Percentiles rank a stretch among this genome's conserved stretches.
Evolutionary conservation across 2,888 invertebrate genomes (phyloP).

Genomic region (Limenitis camilla): DNA sequence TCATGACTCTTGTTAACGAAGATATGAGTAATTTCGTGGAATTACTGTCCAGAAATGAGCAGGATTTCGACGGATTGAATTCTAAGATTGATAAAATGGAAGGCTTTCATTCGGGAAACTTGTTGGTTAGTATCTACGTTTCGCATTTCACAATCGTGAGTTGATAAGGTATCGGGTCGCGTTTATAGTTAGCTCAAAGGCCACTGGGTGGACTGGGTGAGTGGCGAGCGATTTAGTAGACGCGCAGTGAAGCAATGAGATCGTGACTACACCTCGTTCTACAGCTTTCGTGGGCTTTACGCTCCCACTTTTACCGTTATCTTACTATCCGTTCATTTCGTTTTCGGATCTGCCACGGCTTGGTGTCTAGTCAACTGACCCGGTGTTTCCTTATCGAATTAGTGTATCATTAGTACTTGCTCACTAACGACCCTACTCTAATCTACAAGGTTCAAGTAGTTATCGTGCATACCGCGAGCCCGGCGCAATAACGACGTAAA

Average conservation of each 20-base stretch:
- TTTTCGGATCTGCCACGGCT: conserved; percentile 55
- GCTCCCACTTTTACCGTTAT: conserved; percentile 71
- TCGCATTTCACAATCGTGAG: conserved; percentile 32
- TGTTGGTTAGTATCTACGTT: conserved; percentile 52
- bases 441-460: conserved; percentile 17
- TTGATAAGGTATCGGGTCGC: conserved; percentile 48
- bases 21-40: conserved; percentile 63
- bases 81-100: conserved; percentile 55
- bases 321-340: conserved; percentile 56
- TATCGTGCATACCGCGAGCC: conserved; percentile 33
- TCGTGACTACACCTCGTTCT: conserved; percentile 51
- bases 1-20: conserved; percentile 56
- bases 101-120: conserved; percentile 48
- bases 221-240: conserved; percentile 42
- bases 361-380: conserved; percentile 43
- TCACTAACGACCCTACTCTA: conserved; percentile 36
- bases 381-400: conserved; percentile 44
- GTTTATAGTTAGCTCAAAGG: conserved; percentile 37
- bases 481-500: conserved; percentile 43
- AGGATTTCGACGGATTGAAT: conserved; percentile 39
- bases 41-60: conserved; percentile 53
- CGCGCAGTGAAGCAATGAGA: conserved; percentile 60
- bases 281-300: conserved; percentile 64
- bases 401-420: conserved; percentile 32
- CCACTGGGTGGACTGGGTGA: conserved; percentile 20